Percentiles rank a stretch among this genome's conserved stretches.
Evolutionary conservation across 2,797 vertebrate genomes (phyloP).

Genomic region (Ammospiza maritima): DNA sequence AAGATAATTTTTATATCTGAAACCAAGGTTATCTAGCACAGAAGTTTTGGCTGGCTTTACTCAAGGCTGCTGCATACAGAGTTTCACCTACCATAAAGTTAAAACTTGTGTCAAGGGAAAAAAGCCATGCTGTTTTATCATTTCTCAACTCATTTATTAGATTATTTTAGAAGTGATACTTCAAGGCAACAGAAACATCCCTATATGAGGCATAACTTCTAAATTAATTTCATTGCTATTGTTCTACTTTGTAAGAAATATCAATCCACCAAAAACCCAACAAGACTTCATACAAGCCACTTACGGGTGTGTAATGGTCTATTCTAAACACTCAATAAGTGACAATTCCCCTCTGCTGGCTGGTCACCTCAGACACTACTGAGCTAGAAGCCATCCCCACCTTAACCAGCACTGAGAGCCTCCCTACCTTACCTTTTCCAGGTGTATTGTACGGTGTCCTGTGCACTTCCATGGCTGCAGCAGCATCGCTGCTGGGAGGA

Average conservation of each 20-base stretch:
- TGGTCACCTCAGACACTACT: neutral
- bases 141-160: neutral
- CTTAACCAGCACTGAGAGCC: neutral
- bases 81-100: neutral
- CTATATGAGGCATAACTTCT: neutral
- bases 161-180: neutral
- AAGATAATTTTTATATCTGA: neutral
- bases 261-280: neutral
- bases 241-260: neutral
- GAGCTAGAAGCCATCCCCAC: neutral
- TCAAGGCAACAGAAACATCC: neutral
- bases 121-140: neutral
- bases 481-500: constrained; percentile 82
- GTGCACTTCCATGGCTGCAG: constrained; percentile 82
- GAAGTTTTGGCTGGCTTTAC: neutral
- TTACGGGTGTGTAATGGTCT: neutral
- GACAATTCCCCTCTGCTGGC: neutral
- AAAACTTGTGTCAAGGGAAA: neutral
- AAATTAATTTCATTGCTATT: neutral
- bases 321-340: neutral
- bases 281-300: fast-evolving
- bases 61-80: neutral
- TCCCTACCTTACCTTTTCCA: constrained; percentile 21
- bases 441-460: constrained; percentile 82
- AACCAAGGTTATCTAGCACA: neutral